phyloP scores from a whole-genome alignment of 2,797 vertebrate genomes.

The Hippocampus kuda region DNA sequence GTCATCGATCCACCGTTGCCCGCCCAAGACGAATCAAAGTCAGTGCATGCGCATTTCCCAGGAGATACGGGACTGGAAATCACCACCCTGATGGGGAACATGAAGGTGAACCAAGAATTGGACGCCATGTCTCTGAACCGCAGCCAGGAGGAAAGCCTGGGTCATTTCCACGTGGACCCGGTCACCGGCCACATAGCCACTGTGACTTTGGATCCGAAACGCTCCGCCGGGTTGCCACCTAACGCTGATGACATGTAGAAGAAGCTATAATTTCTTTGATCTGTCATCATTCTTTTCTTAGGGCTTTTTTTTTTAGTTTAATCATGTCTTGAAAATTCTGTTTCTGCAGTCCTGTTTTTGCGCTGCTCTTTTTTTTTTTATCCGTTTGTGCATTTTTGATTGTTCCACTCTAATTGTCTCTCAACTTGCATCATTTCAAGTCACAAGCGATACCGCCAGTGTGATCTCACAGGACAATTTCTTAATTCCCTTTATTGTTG shows the following conservation, averaged over 20 bases:
- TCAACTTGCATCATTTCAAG: neutral
- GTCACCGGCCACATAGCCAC: constrained; percentile 63
- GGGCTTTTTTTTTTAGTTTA: neutral
- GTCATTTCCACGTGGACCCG: constrained; percentile 64
- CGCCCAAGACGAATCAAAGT: constrained; percentile 63
- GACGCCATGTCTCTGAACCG: constrained; percentile 50
- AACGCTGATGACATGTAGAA: constrained; percentile 69
- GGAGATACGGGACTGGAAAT: constrained; percentile 44
- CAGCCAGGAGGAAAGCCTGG: constrained; percentile 45
- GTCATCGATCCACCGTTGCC: constrained; percentile 66
- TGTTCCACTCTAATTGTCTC: neutral
- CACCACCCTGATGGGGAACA: constrained; percentile 48
- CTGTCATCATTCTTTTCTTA: neutral
- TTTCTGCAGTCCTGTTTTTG: neutral
- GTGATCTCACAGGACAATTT: neutral
- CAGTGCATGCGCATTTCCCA: constrained; percentile 47
- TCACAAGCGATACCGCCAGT: neutral
- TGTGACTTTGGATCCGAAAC: constrained; percentile 59
- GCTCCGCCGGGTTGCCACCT: constrained; percentile 46
- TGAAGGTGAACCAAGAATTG: constrained; percentile 36
- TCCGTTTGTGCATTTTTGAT: constrained; percentile 4
- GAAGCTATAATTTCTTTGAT: neutral
- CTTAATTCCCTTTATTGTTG: neutral
- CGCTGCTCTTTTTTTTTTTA: constrained; percentile 5
- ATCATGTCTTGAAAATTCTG: constrained; percentile 3